Percentiles rank a stretch among this genome's conserved stretches.
These are phyloP conservation scores for Prionailurus viverrinus DNA, from an alignment of 2,113 vertebrate genomes.

Conservation along the genomic window DNA sequence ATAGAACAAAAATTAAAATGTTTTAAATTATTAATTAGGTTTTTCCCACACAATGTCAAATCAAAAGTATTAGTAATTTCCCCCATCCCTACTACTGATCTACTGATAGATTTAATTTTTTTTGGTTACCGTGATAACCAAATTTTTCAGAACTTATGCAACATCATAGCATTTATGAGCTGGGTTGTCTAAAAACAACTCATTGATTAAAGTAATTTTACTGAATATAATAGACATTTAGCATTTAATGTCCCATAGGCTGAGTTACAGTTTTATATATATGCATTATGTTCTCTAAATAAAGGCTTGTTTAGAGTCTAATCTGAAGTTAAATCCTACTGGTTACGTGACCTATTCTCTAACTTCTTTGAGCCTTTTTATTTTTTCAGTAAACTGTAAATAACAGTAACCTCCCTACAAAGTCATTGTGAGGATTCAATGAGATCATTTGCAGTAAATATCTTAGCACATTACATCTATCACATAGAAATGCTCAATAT, in stretches of 20 bases:
- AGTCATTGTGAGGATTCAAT: not conserved
- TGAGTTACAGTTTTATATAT: not conserved
- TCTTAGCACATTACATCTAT: not conserved
- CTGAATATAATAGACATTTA: not conserved
- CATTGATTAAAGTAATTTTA: conserved; percentile 5
- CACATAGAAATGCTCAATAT: not conserved
- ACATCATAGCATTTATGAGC: conserved; percentile 2
- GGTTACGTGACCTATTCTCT: not conserved
- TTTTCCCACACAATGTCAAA: not conserved
- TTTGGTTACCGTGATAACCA: not conserved
- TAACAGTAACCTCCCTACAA: not conserved
- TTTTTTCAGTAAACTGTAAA: not conserved
- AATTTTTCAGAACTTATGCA: conserved; percentile 43
- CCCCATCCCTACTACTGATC: not conserved
- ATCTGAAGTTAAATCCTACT: not conserved
- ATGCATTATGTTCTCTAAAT: not conserved
- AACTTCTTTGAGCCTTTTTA: not conserved
- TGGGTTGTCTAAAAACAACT: not conserved
- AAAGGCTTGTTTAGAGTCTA: not conserved
- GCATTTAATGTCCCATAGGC: not conserved
- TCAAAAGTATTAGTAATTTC: not conserved
- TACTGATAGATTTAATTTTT: conserved; percentile 26
- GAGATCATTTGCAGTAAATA: conserved; percentile 14
- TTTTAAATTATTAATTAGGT: not conserved
- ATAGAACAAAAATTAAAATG: not conserved